Base-by-base conservation (phyloP, 2,888 invertebrate species). In the Xanthia togata region DNA sequence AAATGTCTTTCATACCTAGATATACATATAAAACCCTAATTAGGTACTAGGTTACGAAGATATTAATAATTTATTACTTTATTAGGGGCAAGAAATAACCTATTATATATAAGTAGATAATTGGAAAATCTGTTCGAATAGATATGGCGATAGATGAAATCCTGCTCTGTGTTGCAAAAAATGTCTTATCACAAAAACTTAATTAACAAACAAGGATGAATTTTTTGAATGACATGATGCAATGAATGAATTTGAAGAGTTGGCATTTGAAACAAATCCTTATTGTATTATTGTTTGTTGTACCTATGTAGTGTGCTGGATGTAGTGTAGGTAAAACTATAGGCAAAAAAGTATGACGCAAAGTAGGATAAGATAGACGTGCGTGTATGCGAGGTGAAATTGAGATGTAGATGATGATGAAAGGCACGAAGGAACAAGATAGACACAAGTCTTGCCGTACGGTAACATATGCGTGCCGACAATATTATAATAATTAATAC, bases 401-500 rank as follows among this genome's bases (percentile, higher is more conserved):
- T 41, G 41, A 26, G 26, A 38, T 38, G 31, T 53, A 26, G 12
- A 68, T 20, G 31, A 17, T 35, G 4, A 1, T 59, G 9, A 31
- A n/a, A 11, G 23, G 12, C 26, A 62, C 20, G 26, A 47, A 35
- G 12, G 23, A 44, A 53, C 26, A 20, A 17, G 11, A 11, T 55
- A 55, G 55, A n/a, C 12, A 8, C 17, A 11, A 17, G 14, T 31
- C 20, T 26, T 63, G 20, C 20, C 20, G 8, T 26, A 44, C 4
- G 26, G 8, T 50, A 64, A 62, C 47, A n/a, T 53, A 63, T 55
- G 23, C 64, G 55, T 78, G 65, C 35, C 4, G 20, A 8, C 14
- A 50, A 31, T 20, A 70, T 57, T 55, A 63, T 55, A 60, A 53
- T 78, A 81, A 76, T 65, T 38, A 78, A 63, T 50, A 80, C 72